Evolutionary conservation across 2,113 vertebrate species (phyloP).

Genomic region (Pholis gunnellus): DNA sequence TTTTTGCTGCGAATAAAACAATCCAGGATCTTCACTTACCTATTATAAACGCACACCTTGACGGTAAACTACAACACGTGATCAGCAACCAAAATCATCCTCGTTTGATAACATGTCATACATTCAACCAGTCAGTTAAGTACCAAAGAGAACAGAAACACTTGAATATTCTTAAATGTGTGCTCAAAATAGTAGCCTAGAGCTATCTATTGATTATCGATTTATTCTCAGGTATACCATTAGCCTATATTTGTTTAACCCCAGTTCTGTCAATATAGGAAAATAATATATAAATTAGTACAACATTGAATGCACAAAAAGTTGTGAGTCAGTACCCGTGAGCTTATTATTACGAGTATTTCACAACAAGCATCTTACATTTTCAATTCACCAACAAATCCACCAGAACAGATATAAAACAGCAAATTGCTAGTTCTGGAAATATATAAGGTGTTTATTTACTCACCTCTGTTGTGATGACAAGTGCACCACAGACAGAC

Average conservation of each 20-base stretch:
- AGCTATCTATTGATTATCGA: not conserved
- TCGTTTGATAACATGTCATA: not conserved
- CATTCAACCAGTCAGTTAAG: not conserved
- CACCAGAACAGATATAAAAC: not conserved
- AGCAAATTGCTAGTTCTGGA: not conserved
- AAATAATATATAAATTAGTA: not conserved
- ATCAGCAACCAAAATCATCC: not conserved
- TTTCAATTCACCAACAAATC: not conserved
- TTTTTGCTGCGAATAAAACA: not conserved
- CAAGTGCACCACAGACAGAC: slow-evolving; percentile 62
- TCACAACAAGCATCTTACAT: not conserved
- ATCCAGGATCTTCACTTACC: not conserved
- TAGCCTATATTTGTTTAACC: not conserved
- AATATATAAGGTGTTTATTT: not conserved
- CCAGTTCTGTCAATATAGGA: not conserved
- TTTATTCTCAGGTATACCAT: not conserved
- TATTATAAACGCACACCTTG: slow-evolving; percentile 37
- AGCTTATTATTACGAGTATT: not conserved
- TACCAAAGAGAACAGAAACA: not conserved
- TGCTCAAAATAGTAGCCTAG: not conserved
- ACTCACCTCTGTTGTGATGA: slow-evolving; percentile 70
- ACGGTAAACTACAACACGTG: not conserved
- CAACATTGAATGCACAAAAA: not conserved
- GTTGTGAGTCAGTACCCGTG: not conserved
- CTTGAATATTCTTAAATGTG: not conserved